These are phyloP conservation scores for Nothocercus nigrocapillus DNA, from an alignment of 2,113 vertebrate genomes.

Conservation along the genomic window DNA sequence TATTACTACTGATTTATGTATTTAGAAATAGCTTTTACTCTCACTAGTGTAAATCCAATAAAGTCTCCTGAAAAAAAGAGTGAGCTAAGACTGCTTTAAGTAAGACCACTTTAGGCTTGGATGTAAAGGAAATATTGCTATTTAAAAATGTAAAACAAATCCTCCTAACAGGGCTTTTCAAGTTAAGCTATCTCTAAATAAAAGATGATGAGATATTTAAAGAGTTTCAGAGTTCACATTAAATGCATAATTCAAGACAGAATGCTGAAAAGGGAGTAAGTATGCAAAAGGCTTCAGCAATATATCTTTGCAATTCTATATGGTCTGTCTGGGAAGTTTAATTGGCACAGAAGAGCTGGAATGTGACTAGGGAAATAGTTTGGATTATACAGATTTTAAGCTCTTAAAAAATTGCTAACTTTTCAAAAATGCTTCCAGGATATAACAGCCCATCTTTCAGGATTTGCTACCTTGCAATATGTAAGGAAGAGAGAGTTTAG, in stretches of 20 bases:
- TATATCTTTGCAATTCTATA: neutral
- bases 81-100: constrained; percentile 12
- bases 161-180: constrained; percentile 44
- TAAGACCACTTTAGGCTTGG: constrained; percentile 7
- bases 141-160: constrained; percentile 68
- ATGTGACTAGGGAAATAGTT: neutral
- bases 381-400: neutral
- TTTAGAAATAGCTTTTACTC: constrained; percentile 8
- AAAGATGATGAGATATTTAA: constrained; percentile 68
- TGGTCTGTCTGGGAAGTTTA: constrained; percentile 26
- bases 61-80: neutral
- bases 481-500: neutral
- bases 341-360: neutral
- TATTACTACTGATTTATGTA: neutral
- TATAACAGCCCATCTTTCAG: neutral
- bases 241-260: constrained; percentile 68
- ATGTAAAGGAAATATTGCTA: constrained; percentile 52
- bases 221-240: constrained; percentile 12
- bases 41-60: neutral
- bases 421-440: neutral
- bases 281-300: constrained; percentile 2
- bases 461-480: neutral
- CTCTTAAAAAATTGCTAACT: neutral
- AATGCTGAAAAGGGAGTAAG: constrained; percentile 33
- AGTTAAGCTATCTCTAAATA: constrained; percentile 65